Conservation (phyloP, 2,113 vertebrate genomes). For the Alligator mississippiensis region DNA sequence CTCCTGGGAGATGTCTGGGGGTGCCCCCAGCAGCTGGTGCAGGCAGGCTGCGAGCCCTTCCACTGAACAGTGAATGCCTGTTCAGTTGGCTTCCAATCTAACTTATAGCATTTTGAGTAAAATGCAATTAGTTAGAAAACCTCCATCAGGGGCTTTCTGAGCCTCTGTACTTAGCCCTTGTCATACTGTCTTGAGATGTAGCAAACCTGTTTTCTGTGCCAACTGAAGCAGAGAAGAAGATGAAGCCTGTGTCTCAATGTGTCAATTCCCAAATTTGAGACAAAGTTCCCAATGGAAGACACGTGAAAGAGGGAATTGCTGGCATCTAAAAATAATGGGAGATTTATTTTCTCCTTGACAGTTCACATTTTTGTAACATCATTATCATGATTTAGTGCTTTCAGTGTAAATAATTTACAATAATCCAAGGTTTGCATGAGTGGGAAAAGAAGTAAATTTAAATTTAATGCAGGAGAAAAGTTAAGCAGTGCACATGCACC, state of each 20-base stretch:
- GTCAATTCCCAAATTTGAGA: background rate
- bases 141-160: no score
- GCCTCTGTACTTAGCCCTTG: no score
- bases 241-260: background rate
- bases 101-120: no score
- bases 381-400: background rate
- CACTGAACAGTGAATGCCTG: no score
- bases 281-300: background rate
- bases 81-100: no score
- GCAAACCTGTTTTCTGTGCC: no score
- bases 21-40: no score
- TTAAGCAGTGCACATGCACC: background rate
- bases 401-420: background rate
- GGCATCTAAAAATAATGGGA: background rate
- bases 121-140: no score
- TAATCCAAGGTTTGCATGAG: background rate
- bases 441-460: background rate
- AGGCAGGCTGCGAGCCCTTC: no score
- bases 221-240: no score
- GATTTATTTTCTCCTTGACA: background rate
- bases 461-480: background rate
- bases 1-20: no score
- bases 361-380: background rate
- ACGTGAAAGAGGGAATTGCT: background rate
- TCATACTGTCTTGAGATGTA: no score